Evolutionary conservation across 2,888 invertebrate species (phyloP).

Genomic region (Himalopsyche kuldschensis): DNA sequence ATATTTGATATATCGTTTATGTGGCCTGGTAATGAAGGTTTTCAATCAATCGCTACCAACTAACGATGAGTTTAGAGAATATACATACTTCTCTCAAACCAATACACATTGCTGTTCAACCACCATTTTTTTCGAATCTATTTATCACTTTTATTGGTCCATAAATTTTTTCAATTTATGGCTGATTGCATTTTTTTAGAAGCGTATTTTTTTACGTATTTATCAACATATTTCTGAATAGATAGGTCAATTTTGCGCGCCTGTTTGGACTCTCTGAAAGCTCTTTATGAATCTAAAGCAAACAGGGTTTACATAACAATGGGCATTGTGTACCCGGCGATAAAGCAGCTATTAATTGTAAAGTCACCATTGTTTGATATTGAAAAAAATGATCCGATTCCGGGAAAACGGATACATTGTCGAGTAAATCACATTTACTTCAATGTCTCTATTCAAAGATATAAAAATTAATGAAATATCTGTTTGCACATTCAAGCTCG

Average conservation of each 20-base stretch:
- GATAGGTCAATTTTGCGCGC: not conserved
- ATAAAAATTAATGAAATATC: not conserved
- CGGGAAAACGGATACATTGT: not conserved
- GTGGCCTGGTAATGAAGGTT: not conserved
- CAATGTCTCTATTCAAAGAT: not conserved
- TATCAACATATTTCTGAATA: not conserved
- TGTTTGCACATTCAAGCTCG: not conserved
- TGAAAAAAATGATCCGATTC: not conserved
- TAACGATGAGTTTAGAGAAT: not conserved
- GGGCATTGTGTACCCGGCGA: not conserved
- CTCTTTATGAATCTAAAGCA: not conserved
- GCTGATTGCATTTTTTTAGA: not conserved
- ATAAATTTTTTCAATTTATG: not conserved
- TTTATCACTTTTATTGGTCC: not conserved
- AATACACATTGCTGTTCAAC: not conserved
- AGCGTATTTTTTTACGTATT: not conserved
- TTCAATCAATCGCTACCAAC: not conserved
- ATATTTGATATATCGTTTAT: no score
- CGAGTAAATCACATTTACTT: not conserved
- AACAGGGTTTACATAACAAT: not conserved
- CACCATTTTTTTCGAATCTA: not conserved
- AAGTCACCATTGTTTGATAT: not conserved
- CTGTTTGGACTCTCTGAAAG: not conserved
- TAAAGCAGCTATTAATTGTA: not conserved
- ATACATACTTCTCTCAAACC: not conserved